Conservation (phyloP, 2,888 invertebrate species). For the Brenthis ino region DNA sequence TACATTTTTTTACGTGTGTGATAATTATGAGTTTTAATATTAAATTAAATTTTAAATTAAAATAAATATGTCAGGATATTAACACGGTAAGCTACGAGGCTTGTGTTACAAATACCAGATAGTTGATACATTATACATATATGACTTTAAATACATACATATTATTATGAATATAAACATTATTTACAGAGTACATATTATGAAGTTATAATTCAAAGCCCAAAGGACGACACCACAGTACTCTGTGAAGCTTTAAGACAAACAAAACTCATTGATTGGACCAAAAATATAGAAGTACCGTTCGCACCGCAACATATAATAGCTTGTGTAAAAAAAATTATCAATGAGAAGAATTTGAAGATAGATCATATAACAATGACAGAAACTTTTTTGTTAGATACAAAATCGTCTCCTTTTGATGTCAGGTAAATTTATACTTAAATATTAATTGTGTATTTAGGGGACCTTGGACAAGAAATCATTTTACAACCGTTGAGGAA, state of each 20-base stretch:
- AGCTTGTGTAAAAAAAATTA: slow-evolving; percentile 46
- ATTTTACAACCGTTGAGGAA: no score
- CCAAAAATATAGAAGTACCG: slow-evolving; percentile 44
- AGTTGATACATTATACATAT: no score
- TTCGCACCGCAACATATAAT: slow-evolving; percentile 47
- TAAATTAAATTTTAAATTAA: no score
- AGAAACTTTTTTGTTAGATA: slow-evolving; percentile 47
- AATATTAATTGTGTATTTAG: neutral
- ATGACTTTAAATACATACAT: no score
- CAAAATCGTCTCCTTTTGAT: slow-evolving; percentile 43
- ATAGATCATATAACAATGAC: slow-evolving; percentile 36
- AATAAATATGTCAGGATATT: no score
- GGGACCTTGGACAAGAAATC: no score
- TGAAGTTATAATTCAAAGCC: slow-evolving; percentile 56
- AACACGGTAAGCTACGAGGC: no score
- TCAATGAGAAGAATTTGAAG: slow-evolving; percentile 39
- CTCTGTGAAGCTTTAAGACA: slow-evolving; percentile 52
- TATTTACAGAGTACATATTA: slow-evolving; percentile 37
- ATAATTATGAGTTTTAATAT: no score
- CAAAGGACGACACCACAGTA: slow-evolving; percentile 49
- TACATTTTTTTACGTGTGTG: no score
- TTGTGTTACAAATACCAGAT: no score
- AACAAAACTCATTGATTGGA: slow-evolving; percentile 59
- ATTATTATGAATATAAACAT: no score
- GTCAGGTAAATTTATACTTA: slow-evolving; percentile 29